Evolutionary conservation across 2,113 vertebrate species (phyloP).

Genomic region (Sylvietta virens): DNA sequence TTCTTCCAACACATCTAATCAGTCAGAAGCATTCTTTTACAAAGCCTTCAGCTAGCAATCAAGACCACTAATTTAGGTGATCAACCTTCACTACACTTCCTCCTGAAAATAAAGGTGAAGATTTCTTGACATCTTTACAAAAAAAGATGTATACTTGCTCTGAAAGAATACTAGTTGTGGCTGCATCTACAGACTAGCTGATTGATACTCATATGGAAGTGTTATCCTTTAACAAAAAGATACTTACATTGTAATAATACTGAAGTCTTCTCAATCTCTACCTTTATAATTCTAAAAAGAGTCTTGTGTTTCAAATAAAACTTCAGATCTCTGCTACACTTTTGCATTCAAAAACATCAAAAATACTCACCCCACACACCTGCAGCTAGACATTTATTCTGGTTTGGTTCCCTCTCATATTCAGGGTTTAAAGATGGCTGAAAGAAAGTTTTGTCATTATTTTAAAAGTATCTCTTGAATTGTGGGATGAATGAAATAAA

Average conservation of each 20-base stretch:
- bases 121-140: not conserved
- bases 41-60: not conserved
- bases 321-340: not conserved
- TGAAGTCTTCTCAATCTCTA: not conserved
- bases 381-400: constrained; percentile 73
- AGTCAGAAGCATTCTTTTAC: not conserved
- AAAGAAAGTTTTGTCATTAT: constrained; percentile 10
- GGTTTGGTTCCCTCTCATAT: constrained; percentile 74
- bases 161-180: not conserved
- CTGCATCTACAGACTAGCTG: not conserved
- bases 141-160: not conserved
- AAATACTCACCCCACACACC: constrained; percentile 81
- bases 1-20: not conserved
- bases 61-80: not conserved
- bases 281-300: not conserved
- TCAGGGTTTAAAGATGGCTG: constrained; percentile 81
- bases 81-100: not conserved
- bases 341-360: not conserved
- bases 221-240: not conserved
- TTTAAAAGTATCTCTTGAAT: not conserved
- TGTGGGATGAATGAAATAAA: not conserved
- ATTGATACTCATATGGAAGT: not conserved
- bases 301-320: not conserved
- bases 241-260: not conserved
- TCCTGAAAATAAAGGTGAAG: not conserved